These are phyloP conservation scores for Geotrypetes seraphini DNA, from an alignment of 2,797 vertebrate genomes.

Conservation along the genomic window DNA sequence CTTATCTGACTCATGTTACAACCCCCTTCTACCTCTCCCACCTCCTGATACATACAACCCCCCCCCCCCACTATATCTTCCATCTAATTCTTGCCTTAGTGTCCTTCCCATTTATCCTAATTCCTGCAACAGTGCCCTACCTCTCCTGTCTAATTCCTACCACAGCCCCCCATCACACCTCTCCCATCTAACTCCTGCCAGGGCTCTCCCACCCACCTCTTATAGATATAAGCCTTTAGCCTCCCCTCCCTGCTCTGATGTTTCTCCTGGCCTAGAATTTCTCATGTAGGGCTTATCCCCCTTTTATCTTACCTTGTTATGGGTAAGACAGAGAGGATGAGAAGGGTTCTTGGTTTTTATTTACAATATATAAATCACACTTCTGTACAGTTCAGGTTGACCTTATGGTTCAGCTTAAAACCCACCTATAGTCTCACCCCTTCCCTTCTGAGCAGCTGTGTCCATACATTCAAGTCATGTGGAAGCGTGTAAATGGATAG, in stretches of 20 bases:
- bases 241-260: constrained; percentile 2
- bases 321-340: no score
- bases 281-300: no score
- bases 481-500: no score
- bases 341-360: no score
- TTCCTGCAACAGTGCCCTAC: not conserved
- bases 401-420: no score
- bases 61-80: not conserved
- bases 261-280: no score
- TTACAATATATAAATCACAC: no score
- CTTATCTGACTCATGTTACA: constrained; percentile 7
- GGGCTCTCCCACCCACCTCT: not conserved
- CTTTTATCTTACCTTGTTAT: no score
- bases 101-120: constrained; percentile 3
- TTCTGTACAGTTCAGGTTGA: no score
- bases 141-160: not conserved
- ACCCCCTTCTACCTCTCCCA: not conserved
- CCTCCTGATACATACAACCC: constrained; percentile 27
- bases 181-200: constrained; percentile 2
- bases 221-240: constrained; percentile 34
- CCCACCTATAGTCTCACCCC: no score
- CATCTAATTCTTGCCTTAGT: not conserved
- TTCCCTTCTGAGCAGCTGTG: no score
- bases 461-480: no score
- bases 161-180: not conserved